A percentile compares a stretch with the other conserved stretches of the same genome.
Evolutionary conservation across 2,888 invertebrate species (phyloP).

Genomic region (Helleia helle): DNA sequence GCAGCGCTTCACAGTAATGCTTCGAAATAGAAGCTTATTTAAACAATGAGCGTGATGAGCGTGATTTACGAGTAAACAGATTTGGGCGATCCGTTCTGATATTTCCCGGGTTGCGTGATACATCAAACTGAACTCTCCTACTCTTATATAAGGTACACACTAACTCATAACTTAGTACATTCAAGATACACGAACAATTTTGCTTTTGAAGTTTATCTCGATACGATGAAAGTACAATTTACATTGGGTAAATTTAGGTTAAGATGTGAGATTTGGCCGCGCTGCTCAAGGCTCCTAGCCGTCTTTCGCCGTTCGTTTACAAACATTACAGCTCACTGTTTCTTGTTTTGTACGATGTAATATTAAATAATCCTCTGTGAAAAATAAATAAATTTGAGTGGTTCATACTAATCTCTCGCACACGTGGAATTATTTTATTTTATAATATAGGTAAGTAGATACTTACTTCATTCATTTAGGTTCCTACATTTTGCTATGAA

Average conservation of each 20-base stretch:
- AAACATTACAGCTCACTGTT: conserved; percentile 53
- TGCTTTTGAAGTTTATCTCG: conserved; percentile 31
- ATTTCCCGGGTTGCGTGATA: conserved; percentile 25
- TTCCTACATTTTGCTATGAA: too few species aligned
- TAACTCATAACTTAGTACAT: conserved; percentile 11
- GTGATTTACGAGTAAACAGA: conserved; percentile 69
- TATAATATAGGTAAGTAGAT: too few species aligned
- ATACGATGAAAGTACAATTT: conserved; percentile 31
- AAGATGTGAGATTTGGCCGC: conserved; percentile 57
- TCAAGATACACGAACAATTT: conserved; percentile 23
- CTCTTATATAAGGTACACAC: conserved; percentile 1
- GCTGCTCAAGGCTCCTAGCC: conserved; percentile 53
- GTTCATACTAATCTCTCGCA: not conserved
- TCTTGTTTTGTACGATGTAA: conserved; percentile 46
- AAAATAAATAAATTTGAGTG: conserved; percentile 25
- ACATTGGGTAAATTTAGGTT: conserved; percentile 30
- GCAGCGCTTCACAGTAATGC: conserved; percentile 51
- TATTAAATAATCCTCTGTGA: conserved; percentile 55
- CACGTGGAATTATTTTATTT: not conserved
- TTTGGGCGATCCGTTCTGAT: conserved; percentile 42
- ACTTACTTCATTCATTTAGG: too few species aligned
- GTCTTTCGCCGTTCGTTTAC: conserved; percentile 51
- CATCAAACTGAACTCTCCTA: conserved; percentile 32
- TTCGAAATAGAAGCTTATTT: conserved; percentile 66
- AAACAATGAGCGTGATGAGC: conserved; percentile 69